Evolutionary conservation across 2,113 vertebrate species (phyloP), one percentile per base, ranked within the genome.

Genomic region (Andinoacara biseriatus): DNA sequence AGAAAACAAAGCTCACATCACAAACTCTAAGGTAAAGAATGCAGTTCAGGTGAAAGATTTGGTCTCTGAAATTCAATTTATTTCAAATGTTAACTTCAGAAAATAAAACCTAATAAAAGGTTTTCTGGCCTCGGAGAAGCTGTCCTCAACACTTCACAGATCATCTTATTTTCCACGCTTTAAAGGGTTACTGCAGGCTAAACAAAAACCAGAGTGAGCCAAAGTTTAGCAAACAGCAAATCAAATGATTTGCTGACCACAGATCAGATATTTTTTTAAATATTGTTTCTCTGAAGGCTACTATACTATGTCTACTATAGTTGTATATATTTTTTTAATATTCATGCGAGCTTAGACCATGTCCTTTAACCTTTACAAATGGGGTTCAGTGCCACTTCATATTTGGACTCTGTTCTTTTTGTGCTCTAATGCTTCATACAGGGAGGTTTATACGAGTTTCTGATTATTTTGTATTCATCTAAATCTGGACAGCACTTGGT

Each of bases 141-240:
- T 2, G 17, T 40, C 78, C 78, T 59, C 4, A 43, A 58, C 76
- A n/a, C 72, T 57, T 80, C 74, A 85, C 62, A 65, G 49, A 52
- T 78, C 8, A 61, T 35, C 22, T 84, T 10, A 17, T 18, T 56
- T 26, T 75, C 38, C 5, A 75, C 75, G 33, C 61, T n/a, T 92
- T 93, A 93, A 90, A 93, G 90, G 90, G 87, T 78, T 20, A 61
- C 20, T 90, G 83, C 83, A 78, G 72, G 63, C 43, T 10, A 31
- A 65, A 80, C 61, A 58, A 74, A 82, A 80, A 72, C n/a, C 79
- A 81, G 67, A 87, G 80, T 10, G 10, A 3, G 63, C 18, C 57
- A 58, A 76, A 38, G 26, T 7, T 18, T 59, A 9, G 0, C 33
- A 10, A 38, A 9, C 46, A 14, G 10, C 40, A 18, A 15, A 33